Conservation (phyloP, 1,140 invertebrate species). For the Bombus superbus region DNA sequence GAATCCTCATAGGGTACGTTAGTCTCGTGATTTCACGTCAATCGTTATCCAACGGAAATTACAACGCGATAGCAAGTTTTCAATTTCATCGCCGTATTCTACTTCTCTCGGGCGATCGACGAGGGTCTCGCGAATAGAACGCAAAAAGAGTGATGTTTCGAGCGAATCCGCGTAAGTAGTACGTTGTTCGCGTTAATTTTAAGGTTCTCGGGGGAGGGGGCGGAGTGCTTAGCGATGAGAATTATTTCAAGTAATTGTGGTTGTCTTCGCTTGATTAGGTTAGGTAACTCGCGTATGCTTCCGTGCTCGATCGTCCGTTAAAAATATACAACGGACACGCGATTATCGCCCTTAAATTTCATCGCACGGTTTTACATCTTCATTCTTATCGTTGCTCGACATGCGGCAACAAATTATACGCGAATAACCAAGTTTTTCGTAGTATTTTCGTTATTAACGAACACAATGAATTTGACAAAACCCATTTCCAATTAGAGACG, state of each 20-base stretch:
- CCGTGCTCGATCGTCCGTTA: constrained; percentile 18
- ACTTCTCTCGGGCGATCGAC: neutral
- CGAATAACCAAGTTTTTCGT: neutral
- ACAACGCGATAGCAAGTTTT: too few species aligned
- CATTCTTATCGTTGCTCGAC: constrained; percentile 13
- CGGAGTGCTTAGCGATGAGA: too few species aligned
- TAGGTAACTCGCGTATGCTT: neutral
- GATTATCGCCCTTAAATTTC: constrained; percentile 47
- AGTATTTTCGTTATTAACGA: neutral
- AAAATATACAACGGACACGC: constrained; percentile 38
- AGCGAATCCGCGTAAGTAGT: too few species aligned
- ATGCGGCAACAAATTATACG: neutral
- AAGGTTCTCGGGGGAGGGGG: too few species aligned
- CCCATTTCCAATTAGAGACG: neutral
- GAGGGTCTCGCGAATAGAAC: neutral
- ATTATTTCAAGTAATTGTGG: too few species aligned
- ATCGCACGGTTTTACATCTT: constrained; percentile 28
- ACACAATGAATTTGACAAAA: neutral
- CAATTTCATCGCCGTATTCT: neutral
- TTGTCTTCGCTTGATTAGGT: neutral
- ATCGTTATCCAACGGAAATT: neutral
- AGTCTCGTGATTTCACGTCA: neutral
- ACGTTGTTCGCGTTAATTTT: too few species aligned
- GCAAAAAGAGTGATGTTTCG: neutral
- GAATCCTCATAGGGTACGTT: neutral